phyloP scores from a whole-genome alignment of 2,888 invertebrate species.

The Dynastes maya region DNA sequence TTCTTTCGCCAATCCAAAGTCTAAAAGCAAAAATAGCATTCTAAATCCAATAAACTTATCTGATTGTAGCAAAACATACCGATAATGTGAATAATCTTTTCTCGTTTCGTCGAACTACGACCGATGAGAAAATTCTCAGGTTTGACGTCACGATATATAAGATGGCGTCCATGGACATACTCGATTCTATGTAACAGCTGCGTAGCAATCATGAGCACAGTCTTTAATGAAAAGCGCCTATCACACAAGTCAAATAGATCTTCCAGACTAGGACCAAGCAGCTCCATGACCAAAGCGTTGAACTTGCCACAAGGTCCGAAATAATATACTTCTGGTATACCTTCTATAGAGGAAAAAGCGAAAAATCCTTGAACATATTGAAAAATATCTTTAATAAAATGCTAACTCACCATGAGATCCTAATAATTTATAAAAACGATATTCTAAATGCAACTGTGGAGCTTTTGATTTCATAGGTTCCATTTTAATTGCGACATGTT shows the following conservation, averaged over 20 bases:
- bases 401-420: conserved; percentile 83
- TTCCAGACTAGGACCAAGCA: conserved; percentile 82
- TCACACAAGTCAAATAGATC: conserved; percentile 83
- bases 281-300: conserved; percentile 83
- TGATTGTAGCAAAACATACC: conserved; percentile 70
- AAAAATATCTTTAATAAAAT: neutral
- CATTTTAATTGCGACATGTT: conserved; percentile 99
- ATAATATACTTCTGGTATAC: conserved; percentile 82
- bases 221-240: conserved; percentile 81
- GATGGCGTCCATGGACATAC: conserved; percentile 98
- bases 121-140: conserved; percentile 99
- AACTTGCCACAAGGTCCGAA: conserved; percentile 83
- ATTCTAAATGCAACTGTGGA: conserved; percentile 99
- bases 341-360: conserved; percentile 63
- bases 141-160: conserved; percentile 99
- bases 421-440: conserved; percentile 99
- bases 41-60: neutral
- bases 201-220: conserved; percentile 81
- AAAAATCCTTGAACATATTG: neutral
- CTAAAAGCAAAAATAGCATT: conserved; percentile 66
- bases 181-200: conserved; percentile 95
- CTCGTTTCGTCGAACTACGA: conserved; percentile 96
- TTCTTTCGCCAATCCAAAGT: conserved; percentile 99
- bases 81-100: conserved; percentile 99
- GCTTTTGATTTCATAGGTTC: conserved; percentile 99